phyloP scores from a whole-genome alignment of 2,888 invertebrate genomes.

The Vanessa cardui region DNA sequence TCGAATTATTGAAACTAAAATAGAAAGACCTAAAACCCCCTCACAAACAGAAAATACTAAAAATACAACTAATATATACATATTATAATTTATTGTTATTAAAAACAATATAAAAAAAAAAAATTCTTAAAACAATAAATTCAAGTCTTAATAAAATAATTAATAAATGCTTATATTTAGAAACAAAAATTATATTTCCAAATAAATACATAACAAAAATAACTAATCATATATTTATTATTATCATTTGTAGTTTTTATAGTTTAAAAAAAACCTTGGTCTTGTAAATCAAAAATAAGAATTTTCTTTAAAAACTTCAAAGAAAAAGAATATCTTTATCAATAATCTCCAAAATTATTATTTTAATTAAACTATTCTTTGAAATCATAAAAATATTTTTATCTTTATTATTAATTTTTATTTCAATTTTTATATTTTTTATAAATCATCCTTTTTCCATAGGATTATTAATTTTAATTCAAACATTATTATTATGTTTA shows the following conservation, averaged over 20 bases:
- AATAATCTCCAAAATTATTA: conserved; percentile 88
- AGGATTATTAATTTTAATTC: conserved; percentile 61
- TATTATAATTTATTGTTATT: conserved; percentile 70
- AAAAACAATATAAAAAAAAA: conserved; percentile 78
- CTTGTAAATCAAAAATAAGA: conserved; percentile 86
- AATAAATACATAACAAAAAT: conserved; percentile 69
- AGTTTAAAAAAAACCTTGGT: conserved; percentile 86
- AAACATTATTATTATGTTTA: conserved; percentile 77
- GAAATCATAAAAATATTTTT: conserved; percentile 67
- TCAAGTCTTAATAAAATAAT: conserved; percentile 84
- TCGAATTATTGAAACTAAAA: conserved; percentile 84
- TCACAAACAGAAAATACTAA: conserved; percentile 78
- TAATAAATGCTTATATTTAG: conserved; percentile 83
- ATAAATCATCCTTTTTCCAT: neutral
- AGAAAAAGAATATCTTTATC: conserved; percentile 81
- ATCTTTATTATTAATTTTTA: conserved; percentile 74
- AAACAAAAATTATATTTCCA: conserved; percentile 75
- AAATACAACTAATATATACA: conserved; percentile 59
- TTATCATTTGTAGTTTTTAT: conserved; percentile 82
- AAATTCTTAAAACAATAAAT: conserved; percentile 83
- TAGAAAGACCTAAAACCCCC: conserved; percentile 83
- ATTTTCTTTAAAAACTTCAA: conserved; percentile 83
- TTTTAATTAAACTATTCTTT: conserved; percentile 86
- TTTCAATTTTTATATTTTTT: conserved; percentile 9
- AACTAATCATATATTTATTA: conserved; percentile 64